A percentile compares a stretch with the other conserved stretches of the same genome.
phyloP scores from a whole-genome alignment of 2,888 invertebrate species.

The Tolmerus cingulatus region DNA sequence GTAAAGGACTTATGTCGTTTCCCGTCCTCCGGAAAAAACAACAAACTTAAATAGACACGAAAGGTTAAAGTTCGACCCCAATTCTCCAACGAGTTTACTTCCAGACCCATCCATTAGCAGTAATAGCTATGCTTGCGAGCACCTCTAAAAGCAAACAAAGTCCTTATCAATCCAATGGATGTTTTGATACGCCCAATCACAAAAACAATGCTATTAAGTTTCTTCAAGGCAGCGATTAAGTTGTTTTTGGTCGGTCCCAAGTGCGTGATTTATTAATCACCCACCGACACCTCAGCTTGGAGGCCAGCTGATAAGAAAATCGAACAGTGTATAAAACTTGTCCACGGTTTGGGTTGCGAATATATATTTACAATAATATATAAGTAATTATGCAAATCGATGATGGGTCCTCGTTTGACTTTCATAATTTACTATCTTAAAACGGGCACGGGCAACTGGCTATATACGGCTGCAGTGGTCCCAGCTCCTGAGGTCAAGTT shows the following conservation, averaged over 20 bases:
- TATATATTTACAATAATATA: neutral
- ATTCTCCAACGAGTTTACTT: neutral
- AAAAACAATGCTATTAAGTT: neutral
- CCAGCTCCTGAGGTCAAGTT: neutral
- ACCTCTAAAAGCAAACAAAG: neutral
- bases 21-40: neutral
- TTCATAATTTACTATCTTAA: neutral
- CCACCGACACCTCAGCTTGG: neutral
- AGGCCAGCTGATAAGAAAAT: neutral
- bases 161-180: neutral
- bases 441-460: neutral
- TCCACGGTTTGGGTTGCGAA: neutral
- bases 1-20: neutral
- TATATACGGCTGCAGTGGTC: neutral
- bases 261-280: neutral
- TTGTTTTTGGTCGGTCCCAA: neutral
- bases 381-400: constrained; percentile 6
- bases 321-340: neutral
- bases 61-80: neutral
- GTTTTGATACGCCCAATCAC: neutral
- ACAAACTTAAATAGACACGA: neutral
- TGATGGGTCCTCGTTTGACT: constrained; percentile 5
- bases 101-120: neutral
- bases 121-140: neutral
- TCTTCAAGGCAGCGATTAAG: neutral